Conservation (phyloP, 2,797 vertebrate genomes). For the Sebastes baramenuke region DNA sequence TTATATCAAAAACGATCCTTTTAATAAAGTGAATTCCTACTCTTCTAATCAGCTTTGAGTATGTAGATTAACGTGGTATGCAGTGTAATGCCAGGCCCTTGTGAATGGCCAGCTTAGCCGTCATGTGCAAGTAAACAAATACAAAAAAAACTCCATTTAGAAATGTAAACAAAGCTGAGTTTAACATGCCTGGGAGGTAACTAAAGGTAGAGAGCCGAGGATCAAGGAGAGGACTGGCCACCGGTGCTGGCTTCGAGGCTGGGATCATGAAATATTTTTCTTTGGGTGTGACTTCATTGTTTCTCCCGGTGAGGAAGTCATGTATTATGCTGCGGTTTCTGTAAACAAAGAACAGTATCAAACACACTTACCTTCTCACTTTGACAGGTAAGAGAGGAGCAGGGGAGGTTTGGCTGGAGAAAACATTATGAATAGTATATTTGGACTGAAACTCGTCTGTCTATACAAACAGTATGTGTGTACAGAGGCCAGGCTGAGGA, state of each 20-base stretch:
- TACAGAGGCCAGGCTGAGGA: background rate
- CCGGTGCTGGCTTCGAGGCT: background rate
- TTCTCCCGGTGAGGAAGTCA: constrained; percentile 40
- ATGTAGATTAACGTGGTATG: background rate
- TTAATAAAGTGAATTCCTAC: background rate
- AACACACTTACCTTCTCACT: background rate
- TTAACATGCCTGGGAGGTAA: background rate
- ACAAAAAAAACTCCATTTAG: background rate
- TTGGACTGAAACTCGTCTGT: background rate
- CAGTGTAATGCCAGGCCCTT: background rate
- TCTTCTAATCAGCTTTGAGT: background rate
- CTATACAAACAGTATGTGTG: background rate
- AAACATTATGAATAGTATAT: background rate
- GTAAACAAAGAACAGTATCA: background rate
- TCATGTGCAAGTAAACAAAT: constrained; percentile 9
- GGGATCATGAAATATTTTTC: constrained; percentile 5
- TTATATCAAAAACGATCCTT: background rate
- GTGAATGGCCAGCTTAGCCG: background rate
- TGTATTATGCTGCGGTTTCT: background rate
- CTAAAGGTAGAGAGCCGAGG: background rate
- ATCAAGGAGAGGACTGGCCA: background rate
- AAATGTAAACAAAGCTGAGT: constrained; percentile 21
- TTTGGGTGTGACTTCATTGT: constrained; percentile 47
- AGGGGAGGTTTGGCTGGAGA: background rate
- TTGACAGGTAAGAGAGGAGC: background rate